A percentile compares a stretch with the other conserved stretches of the same genome.
Evolutionary conservation across 2,113 vertebrate genomes (phyloP).

Genomic region (Pachycephala philippinensis): DNA sequence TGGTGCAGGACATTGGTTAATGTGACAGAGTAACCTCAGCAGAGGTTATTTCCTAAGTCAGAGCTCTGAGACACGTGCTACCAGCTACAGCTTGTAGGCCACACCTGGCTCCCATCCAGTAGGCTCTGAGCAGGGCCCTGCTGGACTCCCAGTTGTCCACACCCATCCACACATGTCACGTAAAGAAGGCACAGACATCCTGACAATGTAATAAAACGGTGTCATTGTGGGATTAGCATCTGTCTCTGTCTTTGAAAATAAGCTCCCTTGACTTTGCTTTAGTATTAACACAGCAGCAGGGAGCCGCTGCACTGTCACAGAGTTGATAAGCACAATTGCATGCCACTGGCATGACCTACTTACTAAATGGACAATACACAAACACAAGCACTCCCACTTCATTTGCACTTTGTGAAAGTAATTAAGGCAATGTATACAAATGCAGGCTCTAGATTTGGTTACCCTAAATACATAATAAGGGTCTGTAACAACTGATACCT

Average conservation of each 20-base stretch:
- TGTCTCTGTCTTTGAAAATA: neutral
- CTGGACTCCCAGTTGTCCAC: accelerated
- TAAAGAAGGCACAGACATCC: neutral
- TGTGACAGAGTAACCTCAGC: neutral
- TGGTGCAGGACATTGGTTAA: neutral
- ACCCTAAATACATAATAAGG: neutral
- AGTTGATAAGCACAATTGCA: neutral
- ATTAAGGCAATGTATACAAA: neutral
- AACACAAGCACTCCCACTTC: neutral
- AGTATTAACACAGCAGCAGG: neutral
- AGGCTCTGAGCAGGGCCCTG: neutral
- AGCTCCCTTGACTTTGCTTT: neutral
- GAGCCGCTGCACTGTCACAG: neutral
- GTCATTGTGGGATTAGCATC: neutral
- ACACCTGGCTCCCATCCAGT: neutral
- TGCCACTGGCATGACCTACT: neutral
- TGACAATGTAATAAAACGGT: neutral
- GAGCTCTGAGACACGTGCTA: neutral
- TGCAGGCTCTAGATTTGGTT: neutral
- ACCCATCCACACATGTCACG: accelerated
- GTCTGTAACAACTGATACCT: neutral
- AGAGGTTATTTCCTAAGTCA: neutral
- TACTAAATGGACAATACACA: neutral
- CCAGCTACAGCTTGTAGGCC: neutral
- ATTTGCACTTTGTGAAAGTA: neutral